Percentiles rank a stretch among this genome's conserved stretches.
These are phyloP conservation scores for Lamellibrachia satsuma DNA, from an alignment of 2,888 invertebrate genomes.

Conservation along the genomic window DNA sequence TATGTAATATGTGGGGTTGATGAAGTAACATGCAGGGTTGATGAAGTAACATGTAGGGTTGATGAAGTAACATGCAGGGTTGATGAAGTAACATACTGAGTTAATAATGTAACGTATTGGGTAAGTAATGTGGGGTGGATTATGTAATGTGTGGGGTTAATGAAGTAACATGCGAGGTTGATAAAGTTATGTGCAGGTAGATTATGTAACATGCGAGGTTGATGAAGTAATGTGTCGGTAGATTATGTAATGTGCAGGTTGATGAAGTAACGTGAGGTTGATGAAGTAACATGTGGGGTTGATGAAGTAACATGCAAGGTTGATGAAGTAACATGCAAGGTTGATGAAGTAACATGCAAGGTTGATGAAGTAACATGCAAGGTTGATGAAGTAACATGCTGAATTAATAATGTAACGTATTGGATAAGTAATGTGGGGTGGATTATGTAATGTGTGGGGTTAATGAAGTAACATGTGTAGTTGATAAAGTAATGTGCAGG, in stretches of 20 bases:
- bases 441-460: background rate
- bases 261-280: background rate
- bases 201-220: background rate
- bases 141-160: background rate
- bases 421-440: background rate
- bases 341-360: background rate
- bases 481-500: background rate
- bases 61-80: background rate
- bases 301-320: background rate
- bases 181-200: background rate
- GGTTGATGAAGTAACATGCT: background rate
- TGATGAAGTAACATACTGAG: background rate
- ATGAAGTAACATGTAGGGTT: background rate
- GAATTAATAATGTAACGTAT: background rate
- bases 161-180: background rate
- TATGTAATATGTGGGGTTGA: background rate
- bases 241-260: background rate
- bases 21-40: background rate
- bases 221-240: background rate
- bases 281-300: background rate
- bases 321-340: background rate
- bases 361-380: background rate
- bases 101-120: background rate
- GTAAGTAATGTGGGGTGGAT: background rate
- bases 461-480: background rate